These are phyloP conservation scores for Platypus cylindrus DNA, from an alignment of 2,888 invertebrate species.

Conservation along the genomic window DNA sequence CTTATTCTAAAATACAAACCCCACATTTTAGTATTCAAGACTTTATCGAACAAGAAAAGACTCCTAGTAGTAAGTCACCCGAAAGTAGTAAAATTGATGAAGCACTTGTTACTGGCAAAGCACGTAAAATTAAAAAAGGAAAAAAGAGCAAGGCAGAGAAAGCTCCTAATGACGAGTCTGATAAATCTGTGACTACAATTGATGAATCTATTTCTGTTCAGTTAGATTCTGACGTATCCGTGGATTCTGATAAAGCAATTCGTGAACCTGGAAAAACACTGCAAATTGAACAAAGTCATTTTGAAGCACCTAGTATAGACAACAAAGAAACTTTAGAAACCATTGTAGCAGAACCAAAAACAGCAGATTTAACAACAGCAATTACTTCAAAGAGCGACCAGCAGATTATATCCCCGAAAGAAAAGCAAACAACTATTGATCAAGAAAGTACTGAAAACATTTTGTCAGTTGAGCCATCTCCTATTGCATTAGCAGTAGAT, in stretches of 20 bases:
- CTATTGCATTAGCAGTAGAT: background rate
- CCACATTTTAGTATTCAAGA: conserved; percentile 16
- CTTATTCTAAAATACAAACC: conserved; percentile 15
- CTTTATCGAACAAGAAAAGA: conserved; percentile 24
- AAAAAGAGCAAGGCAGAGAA: conserved; percentile 21
- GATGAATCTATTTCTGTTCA: conserved; percentile 17
- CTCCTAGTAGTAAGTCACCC: conserved; percentile 20
- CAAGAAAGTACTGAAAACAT: no score
- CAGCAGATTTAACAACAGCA: no score
- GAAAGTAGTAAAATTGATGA: conserved; percentile 25
- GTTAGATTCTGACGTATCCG: background rate
- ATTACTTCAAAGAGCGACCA: no score
- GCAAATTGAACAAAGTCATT: background rate
- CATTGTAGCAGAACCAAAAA: background rate
- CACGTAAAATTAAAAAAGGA: conserved; percentile 19
- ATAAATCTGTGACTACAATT: conserved; percentile 4
- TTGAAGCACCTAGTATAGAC: background rate
- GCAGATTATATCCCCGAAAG: no score
- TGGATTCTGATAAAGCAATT: background rate
- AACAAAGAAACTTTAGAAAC: background rate
- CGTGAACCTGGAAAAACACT: conserved; percentile 1
- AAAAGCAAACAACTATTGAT: background rate
- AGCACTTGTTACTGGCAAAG: conserved; percentile 26
- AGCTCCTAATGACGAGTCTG: conserved; percentile 24
- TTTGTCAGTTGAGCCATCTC: conserved; percentile 1